phyloP scores from a whole-genome alignment of 2,113 vertebrate genomes.

The Muscicapa adusta region DNA sequence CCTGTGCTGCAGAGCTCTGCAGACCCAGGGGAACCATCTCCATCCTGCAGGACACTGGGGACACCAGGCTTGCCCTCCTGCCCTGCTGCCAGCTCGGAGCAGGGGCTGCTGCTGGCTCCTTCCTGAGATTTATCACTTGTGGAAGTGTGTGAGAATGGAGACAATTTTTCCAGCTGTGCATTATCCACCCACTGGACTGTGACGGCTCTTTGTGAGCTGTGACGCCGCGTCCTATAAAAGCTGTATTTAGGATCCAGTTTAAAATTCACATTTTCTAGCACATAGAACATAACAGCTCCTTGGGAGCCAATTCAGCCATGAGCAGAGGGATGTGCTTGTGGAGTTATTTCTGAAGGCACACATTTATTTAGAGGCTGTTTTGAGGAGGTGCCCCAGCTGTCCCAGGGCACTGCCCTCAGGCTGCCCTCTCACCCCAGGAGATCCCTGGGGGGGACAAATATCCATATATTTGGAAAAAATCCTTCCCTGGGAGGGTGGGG shows the following conservation, averaged over 20 bases:
- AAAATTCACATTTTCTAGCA: slow-evolving; percentile 55
- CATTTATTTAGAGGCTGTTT: background rate
- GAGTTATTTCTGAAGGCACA: background rate
- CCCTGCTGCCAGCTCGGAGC: rapidly evolving
- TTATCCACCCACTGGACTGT: background rate
- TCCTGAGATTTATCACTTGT: background rate
- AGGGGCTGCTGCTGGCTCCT: background rate
- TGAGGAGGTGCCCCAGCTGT: background rate
- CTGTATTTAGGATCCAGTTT: slow-evolving; percentile 34
- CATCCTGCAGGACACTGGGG: rapidly evolving
- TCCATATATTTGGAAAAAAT: background rate
- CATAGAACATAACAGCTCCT: slow-evolving; percentile 35
- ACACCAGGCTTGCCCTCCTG: background rate
- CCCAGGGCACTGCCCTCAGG: too few species aligned
- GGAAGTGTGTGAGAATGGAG: background rate
- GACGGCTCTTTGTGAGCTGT: slow-evolving; percentile 40
- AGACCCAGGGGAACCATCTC: rapidly evolving
- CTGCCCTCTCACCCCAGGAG: background rate
- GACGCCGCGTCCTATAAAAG: background rate
- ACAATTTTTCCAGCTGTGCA: background rate
- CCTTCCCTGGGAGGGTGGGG: background rate
- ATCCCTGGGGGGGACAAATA: background rate
- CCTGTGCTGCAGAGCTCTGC: too few species aligned
- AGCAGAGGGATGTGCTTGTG: background rate
- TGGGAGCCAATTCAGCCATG: slow-evolving; percentile 12